These are phyloP conservation scores for Nothoprocta pentlandii DNA, from an alignment of 2,113 vertebrate species.

Conservation along the genomic window DNA sequence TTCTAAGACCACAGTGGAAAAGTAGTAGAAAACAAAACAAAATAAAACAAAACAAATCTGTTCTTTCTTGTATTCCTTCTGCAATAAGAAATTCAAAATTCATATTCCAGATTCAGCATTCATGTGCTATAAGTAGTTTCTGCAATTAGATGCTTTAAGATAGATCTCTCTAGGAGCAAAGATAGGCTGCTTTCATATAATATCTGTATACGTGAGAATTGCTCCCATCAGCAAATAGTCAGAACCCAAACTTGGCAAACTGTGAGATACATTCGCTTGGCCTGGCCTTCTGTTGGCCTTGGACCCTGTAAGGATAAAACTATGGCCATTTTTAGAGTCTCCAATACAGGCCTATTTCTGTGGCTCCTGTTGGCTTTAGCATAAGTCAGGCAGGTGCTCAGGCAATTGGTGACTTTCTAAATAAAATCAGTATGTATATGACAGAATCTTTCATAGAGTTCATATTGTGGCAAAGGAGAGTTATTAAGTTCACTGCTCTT, in stretches of 20 bases:
- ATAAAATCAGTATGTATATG: background rate
- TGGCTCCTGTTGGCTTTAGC: background rate
- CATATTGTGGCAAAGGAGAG: background rate
- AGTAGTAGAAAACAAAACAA: background rate
- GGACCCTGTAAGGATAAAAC: background rate
- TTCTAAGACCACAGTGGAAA: background rate
- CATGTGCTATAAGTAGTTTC: background rate
- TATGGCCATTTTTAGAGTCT: background rate
- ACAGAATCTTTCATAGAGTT: background rate
- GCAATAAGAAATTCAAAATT: background rate
- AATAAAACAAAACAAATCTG: background rate
- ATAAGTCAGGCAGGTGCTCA: background rate
- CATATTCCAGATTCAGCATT: background rate
- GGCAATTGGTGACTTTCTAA: background rate
- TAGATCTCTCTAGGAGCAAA: background rate
- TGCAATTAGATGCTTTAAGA: background rate
- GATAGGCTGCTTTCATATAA: background rate
- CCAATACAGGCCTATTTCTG: background rate
- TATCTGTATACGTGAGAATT: background rate
- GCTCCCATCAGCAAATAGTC: background rate
- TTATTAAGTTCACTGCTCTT: background rate
- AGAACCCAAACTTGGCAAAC: background rate
- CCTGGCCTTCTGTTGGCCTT: background rate
- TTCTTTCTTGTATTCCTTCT: background rate
- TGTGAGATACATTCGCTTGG: background rate